These are phyloP conservation scores for Thymelicus sylvestris DNA, from an alignment of 2,888 invertebrate genomes.

Conservation along the genomic window DNA sequence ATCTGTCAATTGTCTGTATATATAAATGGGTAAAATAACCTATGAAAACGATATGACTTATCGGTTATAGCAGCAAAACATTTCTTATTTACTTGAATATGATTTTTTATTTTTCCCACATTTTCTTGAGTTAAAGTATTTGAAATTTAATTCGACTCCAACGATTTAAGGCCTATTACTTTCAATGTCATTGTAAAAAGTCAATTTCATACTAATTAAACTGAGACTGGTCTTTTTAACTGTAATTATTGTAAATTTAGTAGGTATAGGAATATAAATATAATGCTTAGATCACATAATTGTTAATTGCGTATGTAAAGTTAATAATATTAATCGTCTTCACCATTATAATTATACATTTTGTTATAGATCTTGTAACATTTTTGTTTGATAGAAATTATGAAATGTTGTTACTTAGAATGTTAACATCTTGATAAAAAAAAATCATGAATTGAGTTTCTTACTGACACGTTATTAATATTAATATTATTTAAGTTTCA, in stretches of 20 bases:
- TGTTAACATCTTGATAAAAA: no score
- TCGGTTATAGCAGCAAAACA: no score
- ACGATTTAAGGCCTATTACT: conserved; percentile 27
- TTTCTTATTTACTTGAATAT: no score
- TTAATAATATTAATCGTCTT: not conserved
- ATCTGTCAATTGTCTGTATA: no score
- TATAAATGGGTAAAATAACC: no score
- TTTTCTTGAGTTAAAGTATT: not conserved
- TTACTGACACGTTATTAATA: no score
- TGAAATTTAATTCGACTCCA: conserved; percentile 15
- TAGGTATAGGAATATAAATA: conserved; percentile 27
- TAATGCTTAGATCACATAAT: conserved; percentile 9
- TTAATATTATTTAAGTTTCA: no score
- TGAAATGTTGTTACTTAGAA: no score
- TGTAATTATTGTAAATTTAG: conserved; percentile 48
- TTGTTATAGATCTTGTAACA: conserved; percentile 10
- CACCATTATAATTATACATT: conserved; percentile 15
- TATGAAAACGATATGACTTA: no score
- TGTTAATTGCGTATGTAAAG: conserved; percentile 20
- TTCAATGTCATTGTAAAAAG: conserved; percentile 28
- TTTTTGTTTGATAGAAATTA: not conserved
- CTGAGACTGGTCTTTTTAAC: conserved; percentile 71
- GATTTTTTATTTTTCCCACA: not conserved
- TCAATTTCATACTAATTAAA: conserved; percentile 49
- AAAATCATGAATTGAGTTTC: no score